Conservation (phyloP, 1,140 invertebrate species). For the Scaptodrosophila lebanonensis region DNA sequence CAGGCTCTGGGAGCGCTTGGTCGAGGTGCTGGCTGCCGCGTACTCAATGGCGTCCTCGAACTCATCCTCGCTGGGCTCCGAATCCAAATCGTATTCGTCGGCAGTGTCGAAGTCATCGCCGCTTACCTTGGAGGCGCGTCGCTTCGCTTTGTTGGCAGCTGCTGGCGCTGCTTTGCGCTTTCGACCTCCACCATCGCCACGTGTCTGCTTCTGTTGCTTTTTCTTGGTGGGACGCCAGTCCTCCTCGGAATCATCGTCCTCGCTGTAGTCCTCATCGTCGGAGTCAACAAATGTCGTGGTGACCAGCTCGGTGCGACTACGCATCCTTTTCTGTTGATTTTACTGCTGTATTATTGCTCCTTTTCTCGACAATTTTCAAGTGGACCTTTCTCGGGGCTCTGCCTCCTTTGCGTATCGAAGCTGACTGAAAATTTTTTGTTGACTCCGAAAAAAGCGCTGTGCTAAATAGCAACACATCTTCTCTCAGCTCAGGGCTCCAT, state of each 20-base stretch:
- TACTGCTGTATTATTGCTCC: constrained; percentile 6
- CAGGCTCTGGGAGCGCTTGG: constrained; percentile 39
- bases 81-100: constrained; percentile 43
- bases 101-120: constrained; percentile 46
- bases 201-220: constrained; percentile 40
- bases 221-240: constrained; percentile 72
- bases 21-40: constrained; percentile 38
- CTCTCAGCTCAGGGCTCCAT: no score
- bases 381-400: constrained; percentile 4
- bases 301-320: constrained; percentile 74
- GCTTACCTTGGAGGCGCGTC: constrained; percentile 42
- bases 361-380: constrained; percentile 3
- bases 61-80: constrained; percentile 55
- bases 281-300: constrained; percentile 75
- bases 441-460: constrained; percentile 32
- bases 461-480: constrained; percentile 29
- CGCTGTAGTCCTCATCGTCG: constrained; percentile 72
- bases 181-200: constrained; percentile 33
- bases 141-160: constrained; percentile 47
- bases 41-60: constrained; percentile 10
- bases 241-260: constrained; percentile 73
- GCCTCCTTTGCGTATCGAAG: constrained; percentile 28
- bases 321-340: constrained; percentile 46
- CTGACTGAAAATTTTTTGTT: constrained; percentile 59
- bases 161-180: constrained; percentile 45